Conservation (phyloP, 2,113 vertebrate species). For the Mesocricetus auratus region DNA sequence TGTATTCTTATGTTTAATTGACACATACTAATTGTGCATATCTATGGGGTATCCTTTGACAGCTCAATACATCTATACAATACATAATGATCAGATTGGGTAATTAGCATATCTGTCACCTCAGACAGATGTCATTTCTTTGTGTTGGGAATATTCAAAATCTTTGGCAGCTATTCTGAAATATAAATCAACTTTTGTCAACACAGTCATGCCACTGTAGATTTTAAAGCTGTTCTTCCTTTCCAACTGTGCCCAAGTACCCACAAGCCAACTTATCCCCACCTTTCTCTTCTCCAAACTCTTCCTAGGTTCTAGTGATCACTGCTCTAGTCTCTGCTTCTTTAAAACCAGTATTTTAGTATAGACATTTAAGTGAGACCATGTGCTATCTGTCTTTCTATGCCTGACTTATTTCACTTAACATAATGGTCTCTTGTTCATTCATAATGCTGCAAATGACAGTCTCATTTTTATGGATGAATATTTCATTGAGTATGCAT, state of each 20-base stretch:
- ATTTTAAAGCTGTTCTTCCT: neutral
- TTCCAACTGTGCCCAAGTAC: neutral
- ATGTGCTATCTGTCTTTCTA: neutral
- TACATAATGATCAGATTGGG: neutral
- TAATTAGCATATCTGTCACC: neutral
- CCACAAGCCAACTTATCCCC: neutral
- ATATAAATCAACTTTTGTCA: neutral
- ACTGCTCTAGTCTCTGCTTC: neutral
- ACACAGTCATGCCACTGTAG: neutral
- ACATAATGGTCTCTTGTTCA: neutral
- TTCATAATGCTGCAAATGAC: neutral
- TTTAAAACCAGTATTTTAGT: neutral
- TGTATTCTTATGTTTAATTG: neutral
- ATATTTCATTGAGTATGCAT: neutral
- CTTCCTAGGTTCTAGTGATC: neutral
- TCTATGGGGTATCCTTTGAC: neutral
- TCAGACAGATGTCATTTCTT: constrained; percentile 9
- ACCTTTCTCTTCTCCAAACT: neutral
- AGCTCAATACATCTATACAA: neutral
- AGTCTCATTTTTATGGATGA: neutral
- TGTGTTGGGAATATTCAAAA: neutral
- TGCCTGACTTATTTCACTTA: neutral
- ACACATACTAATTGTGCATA: neutral
- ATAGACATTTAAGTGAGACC: neutral
- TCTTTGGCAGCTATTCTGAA: neutral